Conservation (phyloP, 2,113 vertebrate species). For the Tamias sibiricus region DNA sequence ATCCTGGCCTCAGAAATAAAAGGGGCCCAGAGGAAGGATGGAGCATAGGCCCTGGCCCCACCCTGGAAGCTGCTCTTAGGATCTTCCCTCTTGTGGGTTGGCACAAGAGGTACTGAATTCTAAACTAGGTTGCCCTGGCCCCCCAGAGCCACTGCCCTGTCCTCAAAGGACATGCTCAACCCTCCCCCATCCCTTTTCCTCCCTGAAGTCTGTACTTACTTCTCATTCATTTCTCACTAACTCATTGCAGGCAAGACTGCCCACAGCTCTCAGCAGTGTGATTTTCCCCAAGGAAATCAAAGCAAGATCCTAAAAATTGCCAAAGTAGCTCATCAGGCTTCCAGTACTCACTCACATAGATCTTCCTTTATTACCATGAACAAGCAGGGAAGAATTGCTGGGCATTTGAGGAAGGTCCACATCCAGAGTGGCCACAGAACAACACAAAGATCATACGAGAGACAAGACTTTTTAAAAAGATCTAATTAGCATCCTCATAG, state of each 20-base stretch:
- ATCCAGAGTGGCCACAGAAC: not conserved
- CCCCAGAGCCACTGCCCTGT: not conserved
- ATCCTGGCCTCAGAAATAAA: not conserved
- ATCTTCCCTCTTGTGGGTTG: not conserved
- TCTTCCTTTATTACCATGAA: not conserved
- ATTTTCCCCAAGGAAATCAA: not conserved
- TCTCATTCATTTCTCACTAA: not conserved
- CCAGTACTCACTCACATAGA: too few species aligned
- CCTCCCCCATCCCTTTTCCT: not conserved
- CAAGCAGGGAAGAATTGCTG: fast-evolving
- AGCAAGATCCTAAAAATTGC: not conserved
- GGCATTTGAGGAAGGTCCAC: not conserved
- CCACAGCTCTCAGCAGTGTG: not conserved
- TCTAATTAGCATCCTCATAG: not conserved
- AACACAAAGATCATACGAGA: not conserved
- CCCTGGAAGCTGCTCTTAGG: not conserved
- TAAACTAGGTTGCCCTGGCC: not conserved
- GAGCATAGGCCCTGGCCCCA: too few species aligned
- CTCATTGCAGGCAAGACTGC: not conserved
- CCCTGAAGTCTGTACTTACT: not conserved
- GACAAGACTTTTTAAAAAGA: not conserved
- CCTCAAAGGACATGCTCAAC: not conserved
- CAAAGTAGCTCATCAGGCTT: not conserved
- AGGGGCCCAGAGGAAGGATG: not conserved
- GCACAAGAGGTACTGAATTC: not conserved